A percentile compares a stretch with the other conserved stretches of the same genome.
Conservation (phyloP, 1,140 invertebrate species). For the Andricus grossulariae region DNA sequence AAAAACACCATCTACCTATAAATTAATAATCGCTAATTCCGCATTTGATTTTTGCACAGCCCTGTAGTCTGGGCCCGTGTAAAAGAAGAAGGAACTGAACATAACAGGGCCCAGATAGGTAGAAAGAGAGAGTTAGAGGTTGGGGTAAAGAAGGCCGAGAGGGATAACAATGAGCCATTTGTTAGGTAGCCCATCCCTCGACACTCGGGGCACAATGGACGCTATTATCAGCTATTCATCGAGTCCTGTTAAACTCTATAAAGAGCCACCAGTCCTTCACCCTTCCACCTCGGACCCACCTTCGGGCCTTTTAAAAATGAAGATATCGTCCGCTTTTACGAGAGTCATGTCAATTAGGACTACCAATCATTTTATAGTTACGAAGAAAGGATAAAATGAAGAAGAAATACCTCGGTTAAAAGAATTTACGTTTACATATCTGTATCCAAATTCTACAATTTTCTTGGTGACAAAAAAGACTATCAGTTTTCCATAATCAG, state of each 20-base stretch:
- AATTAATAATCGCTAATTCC: neutral
- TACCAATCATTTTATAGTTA: neutral
- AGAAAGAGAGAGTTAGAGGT: slow-evolving; percentile 39
- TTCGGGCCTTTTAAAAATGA: slow-evolving; percentile 43
- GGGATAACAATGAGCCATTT: slow-evolving; percentile 69
- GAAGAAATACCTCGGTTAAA: slow-evolving; percentile 20
- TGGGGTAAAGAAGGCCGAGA: slow-evolving; percentile 39
- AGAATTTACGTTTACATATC: slow-evolving; percentile 24
- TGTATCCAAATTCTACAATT: slow-evolving; percentile 11
- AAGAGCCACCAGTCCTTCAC: slow-evolving; percentile 41
- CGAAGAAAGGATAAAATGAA: slow-evolving; percentile 22
- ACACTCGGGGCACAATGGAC: slow-evolving; percentile 61
- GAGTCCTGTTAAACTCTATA: slow-evolving; percentile 43
- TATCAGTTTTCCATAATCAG: no score
- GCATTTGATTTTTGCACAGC: neutral
- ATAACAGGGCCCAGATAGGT: slow-evolving; percentile 36
- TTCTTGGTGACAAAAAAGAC: no score
- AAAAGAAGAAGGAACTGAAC: slow-evolving; percentile 30
- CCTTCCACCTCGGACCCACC: neutral
- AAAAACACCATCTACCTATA: neutral
- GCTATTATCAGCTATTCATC: slow-evolving; percentile 68
- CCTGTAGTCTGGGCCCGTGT: neutral
- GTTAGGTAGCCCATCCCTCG: slow-evolving; percentile 59
- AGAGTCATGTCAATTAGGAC: neutral
- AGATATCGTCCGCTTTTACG: slow-evolving; percentile 39